Base-by-base conservation (phyloP, 2,113 vertebrate genomes). In the Diphyllodes magnificus region DNA sequence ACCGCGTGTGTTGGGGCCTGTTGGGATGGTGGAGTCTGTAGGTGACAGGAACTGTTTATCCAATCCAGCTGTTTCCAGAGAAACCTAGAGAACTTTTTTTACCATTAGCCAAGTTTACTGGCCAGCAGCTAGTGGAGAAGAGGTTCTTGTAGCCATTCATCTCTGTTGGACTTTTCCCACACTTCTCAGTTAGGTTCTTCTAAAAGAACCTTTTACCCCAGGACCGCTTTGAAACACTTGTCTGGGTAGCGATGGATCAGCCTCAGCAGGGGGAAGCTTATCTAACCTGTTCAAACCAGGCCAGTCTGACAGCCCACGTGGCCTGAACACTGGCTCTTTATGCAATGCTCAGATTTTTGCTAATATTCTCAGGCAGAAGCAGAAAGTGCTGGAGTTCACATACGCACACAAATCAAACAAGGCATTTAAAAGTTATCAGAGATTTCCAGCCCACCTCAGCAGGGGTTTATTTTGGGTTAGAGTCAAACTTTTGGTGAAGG, bases 371-470 rank as follows among this genome's bases (percentile, higher is more conserved):
- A 66, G 71, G 53, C 76, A 88, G 91, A 92, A 93, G 87, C 82
- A 71, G 82, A 93, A 93, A 90, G 64, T 69, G 72, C 82, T 66
- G 7, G 61, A 56, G 92, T 73, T 93, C 82, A 66, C 59, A 85
- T 63, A 85, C 3, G 0, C 66, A 44, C 88, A 91, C 86, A 94
- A 95, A 92, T 96, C 94, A 97, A 95, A 88, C 72, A 49, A 86
- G 90, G 78, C 94, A 84, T 93, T 96, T 96, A 73, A 95, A 96
- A 97, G 90, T 82, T 95, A 97, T 95, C 92, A 77, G 81, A 96
- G 81, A 90, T 95, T 93, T 97, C 84, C 88, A 90, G 24, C 64
- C 88, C 83, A 86, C 88, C 93, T 94, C 92, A 82, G 83, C 86
- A 49, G 56, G 64, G 72, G 92, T 97, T 96, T 97, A 65, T 96